Percentiles rank a stretch among this genome's conserved stretches.
Conservation (phyloP, 2,113 vertebrate genomes). For the Laticauda colubrina region DNA sequence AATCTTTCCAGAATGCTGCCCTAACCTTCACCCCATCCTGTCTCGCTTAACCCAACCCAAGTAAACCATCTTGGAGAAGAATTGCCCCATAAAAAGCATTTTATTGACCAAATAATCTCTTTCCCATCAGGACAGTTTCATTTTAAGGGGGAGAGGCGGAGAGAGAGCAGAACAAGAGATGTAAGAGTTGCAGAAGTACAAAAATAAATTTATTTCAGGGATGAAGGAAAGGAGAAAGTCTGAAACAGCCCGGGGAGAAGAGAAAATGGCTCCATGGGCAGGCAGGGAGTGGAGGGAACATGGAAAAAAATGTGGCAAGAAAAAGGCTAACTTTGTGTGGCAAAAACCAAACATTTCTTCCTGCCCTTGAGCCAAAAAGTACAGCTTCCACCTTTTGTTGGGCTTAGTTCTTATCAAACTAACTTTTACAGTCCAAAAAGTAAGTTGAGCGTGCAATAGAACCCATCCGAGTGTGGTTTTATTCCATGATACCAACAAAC, state of each 20-base stretch:
- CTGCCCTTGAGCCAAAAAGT: neutral
- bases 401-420: neutral
- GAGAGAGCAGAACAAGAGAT: neutral
- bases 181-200: neutral
- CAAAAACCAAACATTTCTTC: neutral
- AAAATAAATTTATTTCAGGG: neutral
- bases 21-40: neutral
- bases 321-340: neutral
- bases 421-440: neutral
- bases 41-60: too few species aligned
- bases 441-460: neutral
- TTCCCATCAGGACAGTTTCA: neutral
- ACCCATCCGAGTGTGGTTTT: neutral
- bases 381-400: neutral
- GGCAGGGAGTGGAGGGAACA: neutral
- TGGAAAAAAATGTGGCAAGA: neutral
- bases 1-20: too few species aligned
- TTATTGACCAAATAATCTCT: neutral
- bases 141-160: neutral
- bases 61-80: neutral
- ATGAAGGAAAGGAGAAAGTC: neutral
- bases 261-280: neutral
- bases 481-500: neutral
- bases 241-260: neutral
- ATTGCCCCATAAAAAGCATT: neutral